These are phyloP conservation scores for Pionites leucogaster DNA, from an alignment of 2,113 vertebrate species.

Conservation along the genomic window DNA sequence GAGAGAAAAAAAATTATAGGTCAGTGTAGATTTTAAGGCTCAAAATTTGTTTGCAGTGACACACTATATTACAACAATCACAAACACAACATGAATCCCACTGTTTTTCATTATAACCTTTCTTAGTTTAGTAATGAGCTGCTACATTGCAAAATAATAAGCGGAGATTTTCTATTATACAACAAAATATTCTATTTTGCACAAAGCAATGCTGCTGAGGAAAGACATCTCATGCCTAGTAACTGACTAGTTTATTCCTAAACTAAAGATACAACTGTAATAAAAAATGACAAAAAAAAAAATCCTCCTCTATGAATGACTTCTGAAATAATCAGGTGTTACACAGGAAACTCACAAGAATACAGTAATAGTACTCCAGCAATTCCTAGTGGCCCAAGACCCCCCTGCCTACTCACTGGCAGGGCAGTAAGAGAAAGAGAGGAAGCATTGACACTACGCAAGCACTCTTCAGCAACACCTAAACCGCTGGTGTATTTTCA, in stretches of 20 bases:
- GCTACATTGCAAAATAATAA: not conserved
- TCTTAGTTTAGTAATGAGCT: not conserved
- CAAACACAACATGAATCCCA: not conserved
- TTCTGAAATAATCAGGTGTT: not conserved
- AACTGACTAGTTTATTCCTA: not conserved
- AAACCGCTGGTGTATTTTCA: not conserved
- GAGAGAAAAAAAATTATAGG: not conserved
- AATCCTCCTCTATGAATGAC: not conserved
- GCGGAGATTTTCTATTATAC: not conserved
- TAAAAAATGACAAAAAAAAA: not conserved
- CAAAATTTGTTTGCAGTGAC: not conserved
- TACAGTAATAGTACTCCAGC: not conserved
- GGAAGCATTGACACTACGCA: not conserved
- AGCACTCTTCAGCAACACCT: not conserved
- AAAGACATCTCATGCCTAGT: not conserved
- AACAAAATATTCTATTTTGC: not conserved
- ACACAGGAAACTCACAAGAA: not conserved
- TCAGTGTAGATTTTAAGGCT: not conserved
- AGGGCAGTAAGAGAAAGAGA: not conserved
- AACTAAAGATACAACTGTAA: not conserved
- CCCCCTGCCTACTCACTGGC: not conserved
- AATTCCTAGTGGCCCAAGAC: not conserved
- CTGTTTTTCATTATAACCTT: not conserved
- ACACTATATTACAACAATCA: not conserved
- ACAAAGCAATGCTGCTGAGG: not conserved